A percentile compares a stretch with the other conserved stretches of the same genome.
Evolutionary conservation across 2,888 invertebrate species (phyloP).

Genomic region (Herminia tarsipennalis): DNA sequence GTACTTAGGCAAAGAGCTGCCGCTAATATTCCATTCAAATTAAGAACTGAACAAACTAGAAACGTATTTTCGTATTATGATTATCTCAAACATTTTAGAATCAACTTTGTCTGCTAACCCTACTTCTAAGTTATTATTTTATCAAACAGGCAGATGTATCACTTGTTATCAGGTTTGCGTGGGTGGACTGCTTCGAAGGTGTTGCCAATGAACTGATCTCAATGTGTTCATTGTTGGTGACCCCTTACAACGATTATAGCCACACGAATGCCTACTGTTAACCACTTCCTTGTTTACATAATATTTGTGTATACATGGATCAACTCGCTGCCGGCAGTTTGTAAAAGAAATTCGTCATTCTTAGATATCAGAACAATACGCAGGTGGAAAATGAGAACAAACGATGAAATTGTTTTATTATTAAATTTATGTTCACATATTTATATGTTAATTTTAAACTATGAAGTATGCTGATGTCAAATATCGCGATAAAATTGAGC

Average conservation of each 20-base stretch:
- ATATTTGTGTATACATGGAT: conserved; percentile 50
- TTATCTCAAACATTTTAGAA: not conserved
- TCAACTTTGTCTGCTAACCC: conserved; percentile 29
- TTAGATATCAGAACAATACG: not conserved
- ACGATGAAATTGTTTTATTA: too few relatives aligned
- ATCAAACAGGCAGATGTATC: conserved; percentile 79
- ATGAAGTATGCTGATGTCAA: too few relatives aligned
- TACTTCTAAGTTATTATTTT: conserved; percentile 57
- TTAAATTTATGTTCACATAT: too few relatives aligned
- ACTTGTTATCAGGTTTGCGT: conserved; percentile 81
- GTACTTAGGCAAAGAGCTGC: too few relatives aligned
- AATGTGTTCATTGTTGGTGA: conserved; percentile 75
- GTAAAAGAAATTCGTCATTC: conserved; percentile 5
- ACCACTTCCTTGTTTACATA: conserved; percentile 75
- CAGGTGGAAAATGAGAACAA: not conserved
- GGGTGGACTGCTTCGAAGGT: conserved; percentile 71
- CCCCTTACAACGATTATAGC: conserved; percentile 66
- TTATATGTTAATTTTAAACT: too few relatives aligned
- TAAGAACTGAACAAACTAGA: too few relatives aligned
- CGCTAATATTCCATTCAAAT: too few relatives aligned
- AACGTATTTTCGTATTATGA: too few relatives aligned
- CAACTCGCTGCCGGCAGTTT: conserved; percentile 34
- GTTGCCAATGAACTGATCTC: conserved; percentile 75
- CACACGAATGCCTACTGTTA: conserved; percentile 59
- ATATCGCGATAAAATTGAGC: too few relatives aligned